phyloP scores from a whole-genome alignment of 92 coral and sea anemone species.

The Desmophyllum pertusum region DNA sequence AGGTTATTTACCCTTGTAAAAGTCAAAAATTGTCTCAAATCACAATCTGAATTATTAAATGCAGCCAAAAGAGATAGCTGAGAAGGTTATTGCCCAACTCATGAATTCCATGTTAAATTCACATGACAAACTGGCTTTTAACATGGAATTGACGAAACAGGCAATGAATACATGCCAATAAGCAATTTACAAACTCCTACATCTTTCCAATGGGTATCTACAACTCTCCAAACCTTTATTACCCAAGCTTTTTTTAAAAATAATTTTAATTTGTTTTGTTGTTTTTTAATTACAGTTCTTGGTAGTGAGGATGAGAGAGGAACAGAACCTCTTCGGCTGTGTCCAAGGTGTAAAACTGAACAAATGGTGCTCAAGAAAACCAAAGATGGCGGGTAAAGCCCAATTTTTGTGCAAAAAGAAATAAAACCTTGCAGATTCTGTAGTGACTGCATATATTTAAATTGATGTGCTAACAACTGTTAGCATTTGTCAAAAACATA shows the following conservation, averaged over 20 bases:
- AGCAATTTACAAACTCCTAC: background rate
- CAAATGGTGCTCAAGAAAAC: conserved; percentile 88
- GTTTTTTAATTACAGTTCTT: conserved; percentile 17
- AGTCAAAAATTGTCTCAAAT: no score
- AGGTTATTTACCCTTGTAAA: no score
- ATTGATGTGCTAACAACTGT: background rate
- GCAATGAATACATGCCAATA: no score
- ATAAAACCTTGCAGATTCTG: background rate
- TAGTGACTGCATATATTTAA: background rate
- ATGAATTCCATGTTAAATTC: no score
- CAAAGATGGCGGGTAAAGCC: conserved; percentile 64
- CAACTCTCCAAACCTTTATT: background rate
- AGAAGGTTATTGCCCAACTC: background rate
- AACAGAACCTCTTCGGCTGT: conserved; percentile 61
- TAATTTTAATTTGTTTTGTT: no score
- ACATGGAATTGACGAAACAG: background rate
- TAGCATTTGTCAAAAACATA: background rate
- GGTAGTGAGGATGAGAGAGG: conserved; percentile 45
- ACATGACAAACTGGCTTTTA: background rate
- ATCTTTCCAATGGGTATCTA: background rate
- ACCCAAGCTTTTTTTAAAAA: no score
- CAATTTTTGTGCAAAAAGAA: background rate
- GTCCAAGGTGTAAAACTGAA: conserved; percentile 79
- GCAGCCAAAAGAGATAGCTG: no score
- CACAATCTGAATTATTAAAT: no score